Evolutionary conservation across 2,113 vertebrate genomes (phyloP).

Genomic region (Leucopternis melanops): DNA sequence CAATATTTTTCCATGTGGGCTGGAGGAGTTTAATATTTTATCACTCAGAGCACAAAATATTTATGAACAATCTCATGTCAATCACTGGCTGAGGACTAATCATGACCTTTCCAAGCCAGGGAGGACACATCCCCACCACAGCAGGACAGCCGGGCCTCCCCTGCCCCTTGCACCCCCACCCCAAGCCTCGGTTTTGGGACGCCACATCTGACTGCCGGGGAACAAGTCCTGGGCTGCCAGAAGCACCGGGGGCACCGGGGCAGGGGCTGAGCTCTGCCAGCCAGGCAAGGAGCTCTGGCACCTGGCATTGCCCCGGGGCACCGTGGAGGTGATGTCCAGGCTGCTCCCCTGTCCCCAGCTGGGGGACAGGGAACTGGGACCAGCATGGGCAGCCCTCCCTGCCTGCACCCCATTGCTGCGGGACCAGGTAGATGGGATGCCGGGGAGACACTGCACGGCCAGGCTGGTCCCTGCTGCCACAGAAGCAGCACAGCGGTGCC

Average conservation of each 20-base stretch:
- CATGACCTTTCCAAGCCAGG: slow-evolving; percentile 46
- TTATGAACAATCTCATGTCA: slow-evolving; percentile 59
- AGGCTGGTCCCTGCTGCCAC: not conserved
- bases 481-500: not conserved
- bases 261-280: not conserved
- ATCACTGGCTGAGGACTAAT: slow-evolving; percentile 44
- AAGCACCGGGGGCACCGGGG: not conserved
- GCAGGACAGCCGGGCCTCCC: not conserved
- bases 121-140: not conserved
- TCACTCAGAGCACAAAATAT: slow-evolving; percentile 63
- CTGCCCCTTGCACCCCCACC: not conserved
- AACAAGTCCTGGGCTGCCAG: not conserved
- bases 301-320: accelerated
- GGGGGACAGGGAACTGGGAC: not conserved
- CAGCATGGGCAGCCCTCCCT: not conserved
- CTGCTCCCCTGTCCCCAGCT: not conserved
- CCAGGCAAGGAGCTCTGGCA: not conserved
- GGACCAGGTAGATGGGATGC: not conserved
- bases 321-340: not conserved
- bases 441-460: not conserved
- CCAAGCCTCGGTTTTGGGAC: not conserved
- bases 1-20: slow-evolving; percentile 60
- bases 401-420: not conserved
- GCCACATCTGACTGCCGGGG: accelerated
- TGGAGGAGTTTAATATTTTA: slow-evolving; percentile 70